Conservation (phyloP, 1,140 invertebrate genomes). For the Steinernema khuongi region DNA sequence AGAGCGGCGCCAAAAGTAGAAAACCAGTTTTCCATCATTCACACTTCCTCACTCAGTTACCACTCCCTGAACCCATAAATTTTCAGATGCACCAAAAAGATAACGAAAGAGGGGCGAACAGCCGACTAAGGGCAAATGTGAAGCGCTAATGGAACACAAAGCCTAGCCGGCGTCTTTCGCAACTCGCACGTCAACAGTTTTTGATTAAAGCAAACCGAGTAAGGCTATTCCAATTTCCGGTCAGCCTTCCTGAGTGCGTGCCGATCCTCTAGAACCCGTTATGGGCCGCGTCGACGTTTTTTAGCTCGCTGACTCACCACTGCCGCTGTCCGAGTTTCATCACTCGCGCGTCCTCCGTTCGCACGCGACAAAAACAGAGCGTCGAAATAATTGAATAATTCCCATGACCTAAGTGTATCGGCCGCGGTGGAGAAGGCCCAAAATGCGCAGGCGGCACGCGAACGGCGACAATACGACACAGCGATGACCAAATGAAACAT, state of each 20-base stretch:
- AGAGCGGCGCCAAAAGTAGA: not conserved
- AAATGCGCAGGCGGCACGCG: not conserved
- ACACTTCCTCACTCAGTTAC: not conserved
- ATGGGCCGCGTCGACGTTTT: not conserved
- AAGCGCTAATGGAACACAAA: not conserved
- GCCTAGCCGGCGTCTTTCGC: not conserved
- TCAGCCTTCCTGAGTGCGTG: too few species aligned
- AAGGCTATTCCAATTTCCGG: not conserved
- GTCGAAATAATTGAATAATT: constrained; percentile 12
- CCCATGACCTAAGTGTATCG: constrained; percentile 4
- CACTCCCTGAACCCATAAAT: constrained; percentile 10
- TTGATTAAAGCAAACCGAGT: not conserved
- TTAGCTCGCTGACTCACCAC: not conserved
- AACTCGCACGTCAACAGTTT: constrained; percentile 14
- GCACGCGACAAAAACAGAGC: not conserved
- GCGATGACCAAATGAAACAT: constrained; percentile 13
- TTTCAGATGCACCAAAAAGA: constrained; percentile 7
- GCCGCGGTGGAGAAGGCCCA: not conserved
- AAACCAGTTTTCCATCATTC: not conserved
- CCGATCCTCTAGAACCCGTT: not conserved
- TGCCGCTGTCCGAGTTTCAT: not conserved
- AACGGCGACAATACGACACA: not conserved
- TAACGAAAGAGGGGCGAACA: not conserved
- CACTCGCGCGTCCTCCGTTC: not conserved
- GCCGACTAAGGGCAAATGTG: not conserved